phyloP scores from a whole-genome alignment of 2,797 vertebrate species.

The Sebastolobus alascanus region DNA sequence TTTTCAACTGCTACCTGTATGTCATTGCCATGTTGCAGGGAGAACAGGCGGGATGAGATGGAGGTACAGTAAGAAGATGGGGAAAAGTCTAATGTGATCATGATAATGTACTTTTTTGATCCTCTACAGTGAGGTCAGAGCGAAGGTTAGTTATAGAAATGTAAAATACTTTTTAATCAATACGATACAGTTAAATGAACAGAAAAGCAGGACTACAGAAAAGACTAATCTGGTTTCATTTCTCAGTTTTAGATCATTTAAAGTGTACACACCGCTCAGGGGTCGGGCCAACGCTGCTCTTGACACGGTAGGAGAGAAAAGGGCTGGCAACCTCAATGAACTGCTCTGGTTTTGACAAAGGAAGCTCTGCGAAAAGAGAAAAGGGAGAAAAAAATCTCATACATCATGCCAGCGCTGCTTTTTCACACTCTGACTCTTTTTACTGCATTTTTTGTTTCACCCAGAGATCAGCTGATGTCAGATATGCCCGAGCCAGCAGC shows the following conservation, averaged over 20 bases:
- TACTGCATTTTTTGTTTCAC: slow-evolving; percentile 44
- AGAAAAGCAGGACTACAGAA: slow-evolving; percentile 11
- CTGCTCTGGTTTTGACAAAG: slow-evolving; percentile 85
- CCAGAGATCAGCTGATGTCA: slow-evolving; percentile 67
- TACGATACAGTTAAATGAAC: background rate
- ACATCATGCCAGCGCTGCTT: slow-evolving; percentile 50
- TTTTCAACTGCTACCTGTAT: background rate
- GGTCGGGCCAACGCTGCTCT: slow-evolving; percentile 62
- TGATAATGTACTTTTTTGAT: background rate
- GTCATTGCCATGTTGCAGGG: background rate
- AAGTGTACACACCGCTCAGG: slow-evolving; percentile 82
- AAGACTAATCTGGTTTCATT: slow-evolving; percentile 3
- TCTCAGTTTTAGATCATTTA: slow-evolving; percentile 37
- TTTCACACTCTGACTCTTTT: slow-evolving; percentile 40
- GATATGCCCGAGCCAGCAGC: slow-evolving; percentile 57
- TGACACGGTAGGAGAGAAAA: slow-evolving; percentile 86
- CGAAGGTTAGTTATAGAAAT: slow-evolving; percentile 12
- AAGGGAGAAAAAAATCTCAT: slow-evolving; percentile 19
- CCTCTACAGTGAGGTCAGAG: slow-evolving; percentile 18
- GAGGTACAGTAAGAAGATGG: background rate
- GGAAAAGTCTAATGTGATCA: background rate
- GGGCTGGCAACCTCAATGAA: slow-evolving; percentile 91
- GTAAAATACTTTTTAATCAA: background rate
- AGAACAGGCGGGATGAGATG: background rate
- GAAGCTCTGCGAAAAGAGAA: slow-evolving; percentile 79